Evolutionary conservation across 2,797 vertebrate genomes (phyloP).

Genomic region (Gambusia yucatana): DNA sequence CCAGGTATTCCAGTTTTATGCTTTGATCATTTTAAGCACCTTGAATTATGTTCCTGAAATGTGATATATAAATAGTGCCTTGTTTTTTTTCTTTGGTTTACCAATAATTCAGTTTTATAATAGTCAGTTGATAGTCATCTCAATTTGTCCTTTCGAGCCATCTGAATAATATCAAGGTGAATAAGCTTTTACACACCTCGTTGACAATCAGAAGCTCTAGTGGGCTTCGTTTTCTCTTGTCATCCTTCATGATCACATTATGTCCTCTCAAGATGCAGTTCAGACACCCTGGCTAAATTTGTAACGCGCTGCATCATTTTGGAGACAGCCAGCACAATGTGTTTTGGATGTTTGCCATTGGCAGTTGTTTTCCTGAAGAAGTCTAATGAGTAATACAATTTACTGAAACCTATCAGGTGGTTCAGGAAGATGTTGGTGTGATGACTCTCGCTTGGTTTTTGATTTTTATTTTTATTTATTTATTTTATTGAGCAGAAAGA

Average conservation of each 20-base stretch:
- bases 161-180: conserved; percentile 60
- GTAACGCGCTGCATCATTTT: conserved; percentile 45
- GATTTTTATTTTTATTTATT: background rate
- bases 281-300: conserved; percentile 53
- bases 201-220: conserved; percentile 45
- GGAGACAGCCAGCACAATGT: conserved; percentile 34
- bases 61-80: background rate
- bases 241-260: conserved; percentile 64
- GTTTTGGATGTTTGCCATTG: conserved; percentile 30
- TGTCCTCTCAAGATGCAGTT: conserved; percentile 60
- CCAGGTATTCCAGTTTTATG: background rate
- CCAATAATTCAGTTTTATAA: conserved; percentile 14
- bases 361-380: conserved; percentile 28
- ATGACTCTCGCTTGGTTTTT: conserved; percentile 33
- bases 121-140: conserved; percentile 41
- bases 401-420: conserved; percentile 49
- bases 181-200: conserved; percentile 60
- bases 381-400: conserved; percentile 64
- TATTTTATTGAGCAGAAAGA: conserved; percentile 21
- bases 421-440: conserved; percentile 40
- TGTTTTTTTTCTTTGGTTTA: background rate
- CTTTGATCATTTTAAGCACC: background rate
- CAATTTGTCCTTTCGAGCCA: conserved; percentile 48
- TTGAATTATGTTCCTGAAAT: background rate
- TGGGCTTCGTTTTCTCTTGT: conserved; percentile 16